phyloP scores from a whole-genome alignment of 2,888 invertebrate genomes.

The Blera fallax region DNA sequence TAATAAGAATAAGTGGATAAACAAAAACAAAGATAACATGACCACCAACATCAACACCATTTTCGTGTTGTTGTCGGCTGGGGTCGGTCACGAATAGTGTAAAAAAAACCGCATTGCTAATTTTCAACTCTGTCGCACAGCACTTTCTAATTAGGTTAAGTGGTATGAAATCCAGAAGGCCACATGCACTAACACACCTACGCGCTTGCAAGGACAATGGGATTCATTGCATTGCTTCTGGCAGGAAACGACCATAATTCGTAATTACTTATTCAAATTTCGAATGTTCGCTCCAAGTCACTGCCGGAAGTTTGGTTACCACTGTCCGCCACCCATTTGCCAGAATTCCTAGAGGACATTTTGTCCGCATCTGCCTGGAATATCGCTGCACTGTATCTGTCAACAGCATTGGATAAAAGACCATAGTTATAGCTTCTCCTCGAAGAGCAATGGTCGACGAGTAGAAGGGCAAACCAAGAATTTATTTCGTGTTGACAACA shows the following conservation, averaged over 20 bases:
- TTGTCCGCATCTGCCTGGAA: constrained; percentile 23
- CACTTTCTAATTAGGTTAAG: constrained; percentile 70
- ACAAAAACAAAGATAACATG: constrained; percentile 4
- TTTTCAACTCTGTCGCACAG: constrained; percentile 71
- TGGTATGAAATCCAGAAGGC: constrained; percentile 67
- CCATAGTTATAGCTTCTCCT: not conserved
- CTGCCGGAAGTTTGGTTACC: constrained; percentile 27
- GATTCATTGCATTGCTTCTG: constrained; percentile 57
- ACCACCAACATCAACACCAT: constrained; percentile 10
- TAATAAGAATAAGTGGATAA: not conserved
- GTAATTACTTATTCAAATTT: constrained; percentile 72
- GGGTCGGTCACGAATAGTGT: constrained; percentile 36
- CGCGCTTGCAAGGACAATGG: constrained; percentile 34
- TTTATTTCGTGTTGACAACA: constrained; percentile 63
- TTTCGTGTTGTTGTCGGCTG: constrained; percentile 32
- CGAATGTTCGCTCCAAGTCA: constrained; percentile 60
- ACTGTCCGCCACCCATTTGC: not conserved
- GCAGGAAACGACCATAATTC: constrained; percentile 70
- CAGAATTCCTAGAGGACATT: not conserved
- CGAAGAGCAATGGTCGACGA: not conserved
- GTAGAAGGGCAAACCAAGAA: constrained; percentile 22
- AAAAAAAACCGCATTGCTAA: constrained; percentile 67
- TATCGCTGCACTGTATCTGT: not conserved
- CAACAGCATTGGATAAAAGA: constrained; percentile 27
- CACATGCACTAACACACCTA: constrained; percentile 12